phyloP scores from a whole-genome alignment of 1,140 invertebrate species.

The Araneus ventricosus region DNA sequence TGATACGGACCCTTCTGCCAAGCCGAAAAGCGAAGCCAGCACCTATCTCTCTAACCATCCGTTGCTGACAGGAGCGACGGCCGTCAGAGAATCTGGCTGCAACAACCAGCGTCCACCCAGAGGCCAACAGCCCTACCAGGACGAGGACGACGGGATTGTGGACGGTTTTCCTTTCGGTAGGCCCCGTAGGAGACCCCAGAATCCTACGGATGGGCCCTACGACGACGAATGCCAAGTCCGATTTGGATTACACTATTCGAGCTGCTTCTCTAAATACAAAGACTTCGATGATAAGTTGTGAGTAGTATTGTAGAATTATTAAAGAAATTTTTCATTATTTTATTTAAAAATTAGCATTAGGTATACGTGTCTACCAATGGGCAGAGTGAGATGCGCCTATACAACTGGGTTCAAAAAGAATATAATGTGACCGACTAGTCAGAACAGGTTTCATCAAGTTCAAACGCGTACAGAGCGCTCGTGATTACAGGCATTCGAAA shows the following conservation, averaged over 20 bases:
- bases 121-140: slow-evolving; percentile 7
- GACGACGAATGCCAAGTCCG: slow-evolving; percentile 55
- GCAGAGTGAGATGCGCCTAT: too few species aligned
- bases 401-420: too few species aligned
- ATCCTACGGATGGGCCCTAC: not conserved
- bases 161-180: slow-evolving; percentile 57
- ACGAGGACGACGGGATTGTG: slow-evolving; percentile 11
- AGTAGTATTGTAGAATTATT: not conserved
- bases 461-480: too few species aligned
- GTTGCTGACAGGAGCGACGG: slow-evolving; percentile 36
- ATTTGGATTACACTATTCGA: slow-evolving; percentile 64
- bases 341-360: too few species aligned
- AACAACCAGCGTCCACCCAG: not conserved
- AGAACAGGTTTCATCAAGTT: too few species aligned
- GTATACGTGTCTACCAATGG: too few species aligned
- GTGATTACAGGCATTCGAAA: too few species aligned
- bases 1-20: not conserved
- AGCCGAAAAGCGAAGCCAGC: slow-evolving; percentile 43
- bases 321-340: too few species aligned
- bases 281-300: slow-evolving; percentile 73
- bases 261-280: slow-evolving; percentile 70
- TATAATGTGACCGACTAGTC: too few species aligned
- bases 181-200: slow-evolving; percentile 18
- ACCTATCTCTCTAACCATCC: slow-evolving; percentile 61
- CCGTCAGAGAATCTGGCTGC: not conserved